phyloP scores from a whole-genome alignment of 2,113 vertebrate genomes.

The Cisticola juncidis region DNA sequence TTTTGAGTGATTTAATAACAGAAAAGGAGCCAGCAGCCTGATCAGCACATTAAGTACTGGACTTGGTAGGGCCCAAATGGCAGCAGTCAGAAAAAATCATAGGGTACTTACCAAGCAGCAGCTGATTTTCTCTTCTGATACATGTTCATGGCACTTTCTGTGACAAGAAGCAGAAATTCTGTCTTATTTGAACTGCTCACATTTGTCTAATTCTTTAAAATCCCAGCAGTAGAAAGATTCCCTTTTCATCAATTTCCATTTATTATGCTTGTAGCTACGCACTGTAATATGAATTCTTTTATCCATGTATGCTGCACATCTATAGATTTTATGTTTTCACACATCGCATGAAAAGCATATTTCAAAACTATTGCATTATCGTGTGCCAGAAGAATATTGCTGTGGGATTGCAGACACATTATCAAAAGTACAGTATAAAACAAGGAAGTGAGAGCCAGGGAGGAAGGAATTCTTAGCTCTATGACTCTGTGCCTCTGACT shows the following conservation, averaged over 20 bases:
- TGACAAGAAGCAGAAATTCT: conserved; percentile 51
- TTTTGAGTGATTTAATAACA: background rate
- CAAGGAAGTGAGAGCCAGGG: background rate
- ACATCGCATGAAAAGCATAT: conserved; percentile 46
- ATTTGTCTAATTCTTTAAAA: conserved; percentile 63
- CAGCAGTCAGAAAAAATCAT: conserved; percentile 54
- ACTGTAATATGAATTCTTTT: conserved; percentile 23
- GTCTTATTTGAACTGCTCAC: conserved; percentile 18
- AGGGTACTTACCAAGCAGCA: conserved; percentile 17
- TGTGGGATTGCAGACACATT: conserved; percentile 34
- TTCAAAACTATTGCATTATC: conserved; percentile 53
- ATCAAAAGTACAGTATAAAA: conserved; percentile 2
- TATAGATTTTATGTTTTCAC: conserved; percentile 52
- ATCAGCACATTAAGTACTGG: background rate
- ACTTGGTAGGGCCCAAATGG: conserved; percentile 19
- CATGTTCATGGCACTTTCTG: conserved; percentile 23
- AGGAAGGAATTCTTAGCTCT: background rate
- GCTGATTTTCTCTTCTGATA: conserved; percentile 46
- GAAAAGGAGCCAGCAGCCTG: background rate
- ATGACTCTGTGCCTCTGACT: background rate
- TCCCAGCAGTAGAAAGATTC: conserved; percentile 38
- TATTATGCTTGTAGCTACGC: conserved; percentile 35
- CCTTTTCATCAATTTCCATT: conserved; percentile 50
- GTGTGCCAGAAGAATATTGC: conserved; percentile 38
- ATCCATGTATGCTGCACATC: background rate